Evolutionary conservation across 1,140 invertebrate species (phyloP).

Genomic region (Drosophila repleta): DNA sequence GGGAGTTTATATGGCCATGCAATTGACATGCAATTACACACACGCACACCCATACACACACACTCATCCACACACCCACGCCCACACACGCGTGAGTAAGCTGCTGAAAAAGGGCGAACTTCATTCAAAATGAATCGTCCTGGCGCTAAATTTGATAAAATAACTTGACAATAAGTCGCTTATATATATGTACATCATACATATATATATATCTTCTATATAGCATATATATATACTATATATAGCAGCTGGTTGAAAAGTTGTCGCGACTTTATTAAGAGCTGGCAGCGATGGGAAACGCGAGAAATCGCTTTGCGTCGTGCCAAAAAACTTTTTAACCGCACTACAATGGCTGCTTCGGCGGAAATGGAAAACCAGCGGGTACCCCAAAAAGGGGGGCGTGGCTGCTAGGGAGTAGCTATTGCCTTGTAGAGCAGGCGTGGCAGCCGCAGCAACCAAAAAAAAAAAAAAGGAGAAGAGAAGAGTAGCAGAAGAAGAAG

Average conservation of each 20-base stretch:
- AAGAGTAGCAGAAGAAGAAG: constrained; percentile 12
- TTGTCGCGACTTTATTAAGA: constrained; percentile 67
- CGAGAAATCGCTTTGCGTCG: constrained; percentile 75
- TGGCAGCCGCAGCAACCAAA: constrained; percentile 3
- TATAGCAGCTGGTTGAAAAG: constrained; percentile 24
- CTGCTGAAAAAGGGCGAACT: constrained; percentile 21
- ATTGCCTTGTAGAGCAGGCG: neutral
- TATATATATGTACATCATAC: neutral
- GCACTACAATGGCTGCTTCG: constrained; percentile 63
- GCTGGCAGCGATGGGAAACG: constrained; percentile 55
- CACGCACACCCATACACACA: neutral
- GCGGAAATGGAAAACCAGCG: constrained; percentile 72
- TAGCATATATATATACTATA: constrained; percentile 5
- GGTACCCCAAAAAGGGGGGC: constrained; percentile 15
- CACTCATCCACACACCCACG: neutral
- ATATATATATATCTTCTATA: neutral
- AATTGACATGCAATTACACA: constrained; percentile 77
- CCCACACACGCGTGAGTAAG: constrained; percentile 5
- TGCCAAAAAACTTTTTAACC: constrained; percentile 74
- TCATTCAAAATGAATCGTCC: constrained; percentile 49
- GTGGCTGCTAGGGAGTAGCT: constrained; percentile 3
- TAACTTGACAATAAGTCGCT: constrained; percentile 58
- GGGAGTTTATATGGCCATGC: constrained; percentile 53
- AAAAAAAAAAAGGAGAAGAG: neutral
- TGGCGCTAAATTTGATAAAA: constrained; percentile 72